phyloP scores from a whole-genome alignment of 2,797 vertebrate genomes.

The Sebastes dallii region DNA sequence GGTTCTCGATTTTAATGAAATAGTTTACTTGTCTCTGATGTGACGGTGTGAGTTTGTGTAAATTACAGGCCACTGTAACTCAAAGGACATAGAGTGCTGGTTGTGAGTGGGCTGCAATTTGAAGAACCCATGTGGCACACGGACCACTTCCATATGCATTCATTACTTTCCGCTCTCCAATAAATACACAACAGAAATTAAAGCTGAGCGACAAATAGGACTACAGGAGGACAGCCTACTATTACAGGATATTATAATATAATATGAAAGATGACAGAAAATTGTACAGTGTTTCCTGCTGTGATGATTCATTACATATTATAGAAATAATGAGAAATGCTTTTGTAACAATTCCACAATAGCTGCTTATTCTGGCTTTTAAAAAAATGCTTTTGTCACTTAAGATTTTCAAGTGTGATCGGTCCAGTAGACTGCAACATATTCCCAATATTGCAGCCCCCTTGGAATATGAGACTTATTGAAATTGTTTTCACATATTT shows the following conservation, averaged over 20 bases:
- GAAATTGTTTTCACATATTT: not conserved
- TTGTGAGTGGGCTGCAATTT: slow-evolving; percentile 29
- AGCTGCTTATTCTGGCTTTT: not conserved
- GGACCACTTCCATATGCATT: slow-evolving; percentile 22
- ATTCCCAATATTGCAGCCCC: not conserved
- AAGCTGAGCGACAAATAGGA: not conserved
- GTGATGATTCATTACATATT: not conserved
- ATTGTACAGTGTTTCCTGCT: not conserved
- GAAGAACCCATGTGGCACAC: slow-evolving; percentile 1
- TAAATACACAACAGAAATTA: slow-evolving; percentile 16
- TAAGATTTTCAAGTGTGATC: not conserved
- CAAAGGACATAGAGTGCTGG: slow-evolving; percentile 9
- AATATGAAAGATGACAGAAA: not conserved
- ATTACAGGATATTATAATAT: not conserved
- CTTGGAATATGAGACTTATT: not conserved
- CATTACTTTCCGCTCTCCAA: slow-evolving; percentile 6
- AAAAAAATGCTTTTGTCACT: not conserved
- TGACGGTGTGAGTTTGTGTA: slow-evolving; percentile 22
- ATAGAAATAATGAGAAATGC: not conserved
- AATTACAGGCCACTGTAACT: slow-evolving; percentile 42
- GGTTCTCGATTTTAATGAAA: slow-evolving; percentile 20
- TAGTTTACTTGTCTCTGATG: slow-evolving; percentile 30
- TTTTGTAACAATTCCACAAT: not conserved
- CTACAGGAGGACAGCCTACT: not conserved
- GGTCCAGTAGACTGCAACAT: not conserved